Evolutionary conservation across 2,888 invertebrate genomes (phyloP).

Genomic region (Idaea dimidiata): DNA sequence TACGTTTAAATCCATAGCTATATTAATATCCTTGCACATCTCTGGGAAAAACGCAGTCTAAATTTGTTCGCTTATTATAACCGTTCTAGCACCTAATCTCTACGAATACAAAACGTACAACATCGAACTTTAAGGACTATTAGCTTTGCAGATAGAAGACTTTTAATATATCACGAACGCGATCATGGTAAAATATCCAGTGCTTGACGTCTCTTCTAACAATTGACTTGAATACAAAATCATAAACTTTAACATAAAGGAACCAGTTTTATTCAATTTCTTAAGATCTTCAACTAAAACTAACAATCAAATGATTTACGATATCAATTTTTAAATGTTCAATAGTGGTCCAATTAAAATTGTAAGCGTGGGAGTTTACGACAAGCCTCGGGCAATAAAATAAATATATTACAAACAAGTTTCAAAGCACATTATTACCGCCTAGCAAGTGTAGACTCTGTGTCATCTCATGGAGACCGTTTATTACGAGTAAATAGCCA

Average conservation of each 20-base stretch:
- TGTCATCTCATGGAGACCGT: not conserved
- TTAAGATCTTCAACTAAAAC: not conserved
- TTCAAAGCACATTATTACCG: not conserved
- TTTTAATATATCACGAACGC: no score
- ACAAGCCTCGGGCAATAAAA: conserved; percentile 1
- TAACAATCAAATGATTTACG: not conserved
- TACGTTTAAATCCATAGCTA: no score
- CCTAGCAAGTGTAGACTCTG: not conserved
- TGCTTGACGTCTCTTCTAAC: not conserved
- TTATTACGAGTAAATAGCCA: not conserved
- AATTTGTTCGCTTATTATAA: no score
- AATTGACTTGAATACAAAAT: not conserved
- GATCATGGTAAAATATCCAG: no score
- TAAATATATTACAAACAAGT: not conserved
- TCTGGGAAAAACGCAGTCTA: no score
- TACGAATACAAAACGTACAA: no score
- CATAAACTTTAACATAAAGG: not conserved
- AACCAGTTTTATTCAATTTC: not conserved
- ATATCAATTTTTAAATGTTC: not conserved
- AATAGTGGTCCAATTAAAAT: conserved; percentile 1
- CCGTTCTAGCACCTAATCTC: no score
- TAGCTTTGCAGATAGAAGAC: no score
- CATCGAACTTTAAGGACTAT: no score
- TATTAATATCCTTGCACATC: no score
- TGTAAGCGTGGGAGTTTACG: not conserved